phyloP scores from a whole-genome alignment of 2,888 invertebrate genomes.

The Chrysodeixis includens region DNA sequence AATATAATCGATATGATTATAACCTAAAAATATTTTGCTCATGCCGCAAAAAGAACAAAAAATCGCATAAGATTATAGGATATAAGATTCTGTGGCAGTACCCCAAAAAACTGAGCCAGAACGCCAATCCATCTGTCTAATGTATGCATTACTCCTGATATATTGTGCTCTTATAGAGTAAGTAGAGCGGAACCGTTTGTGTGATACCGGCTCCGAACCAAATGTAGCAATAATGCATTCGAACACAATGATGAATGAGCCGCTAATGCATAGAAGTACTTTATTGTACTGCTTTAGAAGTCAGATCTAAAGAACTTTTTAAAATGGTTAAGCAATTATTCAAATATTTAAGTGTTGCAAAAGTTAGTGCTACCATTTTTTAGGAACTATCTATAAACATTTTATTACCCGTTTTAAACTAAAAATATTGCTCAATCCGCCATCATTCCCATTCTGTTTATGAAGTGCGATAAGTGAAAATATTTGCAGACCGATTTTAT shows the following conservation, averaged over 20 bases:
- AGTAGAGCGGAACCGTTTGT: conserved; percentile 35
- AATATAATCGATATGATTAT: no score
- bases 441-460: no score
- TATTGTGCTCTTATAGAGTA: conserved; percentile 19
- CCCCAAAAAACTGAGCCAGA: not conserved
- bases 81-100: not conserved
- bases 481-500: no score
- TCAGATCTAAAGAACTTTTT: not conserved
- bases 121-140: not conserved
- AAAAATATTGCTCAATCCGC: no score
- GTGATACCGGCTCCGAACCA: conserved; percentile 16
- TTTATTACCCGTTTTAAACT: no score
- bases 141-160: conserved; percentile 13
- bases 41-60: no score
- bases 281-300: conserved; percentile 2
- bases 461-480: no score
- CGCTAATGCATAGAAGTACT: conserved; percentile 6
- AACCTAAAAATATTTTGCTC: no score
- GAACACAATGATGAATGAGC: conserved; percentile 27
- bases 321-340: not conserved
- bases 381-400: no score
- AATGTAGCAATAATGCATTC: conserved; percentile 38
- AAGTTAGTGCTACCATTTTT: no score
- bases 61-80: not conserved
- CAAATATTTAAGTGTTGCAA: no score